A percentile compares a stretch with the other conserved stretches of the same genome.
Evolutionary conservation across 2,113 vertebrate species (phyloP).

Genomic region (Centropus bengalensis): DNA sequence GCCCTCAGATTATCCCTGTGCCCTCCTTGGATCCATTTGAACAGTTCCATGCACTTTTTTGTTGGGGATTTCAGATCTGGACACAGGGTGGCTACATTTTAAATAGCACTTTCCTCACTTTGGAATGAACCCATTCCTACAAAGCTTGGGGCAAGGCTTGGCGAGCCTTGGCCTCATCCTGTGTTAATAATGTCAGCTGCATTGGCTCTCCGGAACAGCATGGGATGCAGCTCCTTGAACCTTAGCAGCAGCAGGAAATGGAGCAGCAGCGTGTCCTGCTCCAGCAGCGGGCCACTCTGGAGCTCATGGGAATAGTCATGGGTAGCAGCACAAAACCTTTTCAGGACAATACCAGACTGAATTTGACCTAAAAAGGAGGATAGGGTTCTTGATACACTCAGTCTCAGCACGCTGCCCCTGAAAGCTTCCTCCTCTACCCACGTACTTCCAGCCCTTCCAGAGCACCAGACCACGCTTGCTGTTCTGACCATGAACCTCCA

Average conservation of each 20-base stretch:
- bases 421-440: not conserved
- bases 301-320: fast-evolving
- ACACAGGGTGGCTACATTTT: not conserved
- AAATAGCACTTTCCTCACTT: not conserved
- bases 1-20: too few species aligned
- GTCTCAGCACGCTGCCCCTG: not conserved
- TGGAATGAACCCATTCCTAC: conserved; percentile 11
- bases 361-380: not conserved
- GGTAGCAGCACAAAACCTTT: not conserved
- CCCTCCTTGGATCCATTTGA: too few species aligned
- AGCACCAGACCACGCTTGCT: not conserved
- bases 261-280: not conserved
- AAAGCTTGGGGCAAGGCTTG: not conserved
- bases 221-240: not conserved
- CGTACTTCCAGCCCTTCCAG: not conserved
- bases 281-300: not conserved
- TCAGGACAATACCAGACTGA: not conserved
- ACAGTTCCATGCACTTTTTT: too few species aligned
- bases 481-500: not conserved
- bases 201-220: not conserved
- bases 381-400: not conserved
- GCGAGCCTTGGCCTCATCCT: not conserved
- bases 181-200: not conserved
- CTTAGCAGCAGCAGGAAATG: not conserved
- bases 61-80: too few species aligned